Base-by-base conservation (phyloP, 2,797 vertebrate genomes). In the Melanotaenia pygmaea region DNA sequence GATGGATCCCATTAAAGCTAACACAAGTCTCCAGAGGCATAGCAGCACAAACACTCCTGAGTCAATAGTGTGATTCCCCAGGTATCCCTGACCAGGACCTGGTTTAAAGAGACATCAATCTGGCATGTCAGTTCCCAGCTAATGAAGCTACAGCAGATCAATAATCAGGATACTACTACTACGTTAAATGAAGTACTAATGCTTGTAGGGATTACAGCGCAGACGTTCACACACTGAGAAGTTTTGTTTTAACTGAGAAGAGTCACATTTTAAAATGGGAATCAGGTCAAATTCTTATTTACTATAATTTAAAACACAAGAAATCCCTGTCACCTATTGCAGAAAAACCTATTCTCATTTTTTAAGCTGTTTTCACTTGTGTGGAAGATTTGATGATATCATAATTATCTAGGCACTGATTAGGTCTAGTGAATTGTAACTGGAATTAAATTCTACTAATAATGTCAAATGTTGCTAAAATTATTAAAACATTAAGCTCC, bases 81-180 rank as follows among this genome's bases (percentile, higher is more conserved):
- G 92, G 94, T 94, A 95, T 93, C 89, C 89, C 88, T 86, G 90
- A 92, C 91, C 86, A 91, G 94, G 93, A 94, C 88, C 83, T 80
- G 88, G 90, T 95, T 96, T 96, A 96, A 93, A 96, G 94, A 96
- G 94, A 95, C 94, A 94, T 96, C 95, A 95, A 94, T 97, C 94
- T 95, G 92, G 81, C 86, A 94, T 95, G 96, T 95, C 96, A 95
- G 94, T 94, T 95, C 92, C 93, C 89, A 95, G 94, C 93, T 96
- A 96, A 97, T 95, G 95, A 96, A 94, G 93, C 93, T 94, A 93
- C 91, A 87, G 71, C 73, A 87, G 91, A 96, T 97, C 96, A 93
- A 96, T 96, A 96, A 94, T 95, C 93, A 96, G 93, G 92, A 92
- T 82, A 85, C 89, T 83, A 91, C 88, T 87, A 89, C 85, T 93